phyloP scores from a whole-genome alignment of 2,797 vertebrate species.

The Cheirogaleus major region DNA sequence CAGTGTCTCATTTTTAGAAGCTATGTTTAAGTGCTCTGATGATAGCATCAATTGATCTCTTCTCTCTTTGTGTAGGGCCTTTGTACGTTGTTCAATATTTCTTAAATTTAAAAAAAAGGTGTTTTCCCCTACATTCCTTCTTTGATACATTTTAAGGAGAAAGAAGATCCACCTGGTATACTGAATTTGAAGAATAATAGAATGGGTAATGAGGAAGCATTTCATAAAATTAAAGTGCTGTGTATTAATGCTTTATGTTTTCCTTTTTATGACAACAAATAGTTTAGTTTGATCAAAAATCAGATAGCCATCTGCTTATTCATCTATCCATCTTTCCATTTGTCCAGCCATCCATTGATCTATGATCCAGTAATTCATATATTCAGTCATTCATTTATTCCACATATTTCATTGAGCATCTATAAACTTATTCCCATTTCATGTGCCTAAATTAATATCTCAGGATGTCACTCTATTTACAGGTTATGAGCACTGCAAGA shows the following conservation, averaged over 20 bases:
- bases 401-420: neutral
- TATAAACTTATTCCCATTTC: neutral
- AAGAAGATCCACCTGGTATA: neutral
- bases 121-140: constrained; percentile 6
- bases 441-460: neutral
- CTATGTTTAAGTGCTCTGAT: constrained; percentile 65
- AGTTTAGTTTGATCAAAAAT: neutral
- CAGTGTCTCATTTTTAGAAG: constrained; percentile 70
- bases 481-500: neutral
- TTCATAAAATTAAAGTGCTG: neutral
- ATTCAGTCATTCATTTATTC: neutral
- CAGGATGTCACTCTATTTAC: neutral
- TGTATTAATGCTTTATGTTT: neutral
- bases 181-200: constrained; percentile 34
- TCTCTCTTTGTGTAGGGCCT: constrained; percentile 42
- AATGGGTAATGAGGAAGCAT: neutral
- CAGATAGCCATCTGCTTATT: neutral
- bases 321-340: accelerated
- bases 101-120: constrained; percentile 49
- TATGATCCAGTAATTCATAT: neutral
- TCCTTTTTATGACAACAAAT: neutral
- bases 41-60: constrained; percentile 67
- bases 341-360: neutral
- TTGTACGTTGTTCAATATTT: constrained; percentile 56
- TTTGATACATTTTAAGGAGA: constrained; percentile 35